Percentiles rank a stretch among this genome's conserved stretches.
Conservation (phyloP, 2,113 vertebrate genomes). For the Phaethon lepturus region DNA sequence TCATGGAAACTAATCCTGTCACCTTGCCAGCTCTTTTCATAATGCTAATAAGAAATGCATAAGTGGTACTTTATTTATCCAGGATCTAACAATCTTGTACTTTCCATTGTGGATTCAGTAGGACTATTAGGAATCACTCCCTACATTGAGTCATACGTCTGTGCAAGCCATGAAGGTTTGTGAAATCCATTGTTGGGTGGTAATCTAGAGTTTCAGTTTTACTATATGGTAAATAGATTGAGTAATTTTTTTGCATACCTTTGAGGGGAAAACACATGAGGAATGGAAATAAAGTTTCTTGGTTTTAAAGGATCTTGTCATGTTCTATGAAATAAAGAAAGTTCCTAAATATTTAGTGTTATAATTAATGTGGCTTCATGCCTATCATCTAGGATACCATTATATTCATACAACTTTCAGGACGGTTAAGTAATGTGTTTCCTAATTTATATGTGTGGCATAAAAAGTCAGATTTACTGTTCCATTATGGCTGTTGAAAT, state of each 20-base stretch:
- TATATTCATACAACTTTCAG: neutral
- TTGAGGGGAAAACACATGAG: neutral
- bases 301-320: neutral
- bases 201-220: neutral
- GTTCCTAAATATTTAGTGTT: neutral
- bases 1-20: neutral
- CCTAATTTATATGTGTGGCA: neutral
- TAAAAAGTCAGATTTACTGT: neutral
- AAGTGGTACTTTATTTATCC: neutral
- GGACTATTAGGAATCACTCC: neutral
- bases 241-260: neutral
- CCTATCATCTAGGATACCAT: neutral
- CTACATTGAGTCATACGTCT: neutral
- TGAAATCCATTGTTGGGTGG: neutral
- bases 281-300: neutral
- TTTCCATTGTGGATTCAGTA: neutral
- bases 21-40: neutral
- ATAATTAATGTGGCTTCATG: neutral
- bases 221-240: neutral
- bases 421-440: neutral
- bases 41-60: neutral
- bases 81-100: neutral
- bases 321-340: neutral
- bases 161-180: neutral
- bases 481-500: neutral